A percentile compares a stretch with the other conserved stretches of the same genome.
Conservation (phyloP, 2,888 invertebrate genomes). For the Metalampra italica region DNA sequence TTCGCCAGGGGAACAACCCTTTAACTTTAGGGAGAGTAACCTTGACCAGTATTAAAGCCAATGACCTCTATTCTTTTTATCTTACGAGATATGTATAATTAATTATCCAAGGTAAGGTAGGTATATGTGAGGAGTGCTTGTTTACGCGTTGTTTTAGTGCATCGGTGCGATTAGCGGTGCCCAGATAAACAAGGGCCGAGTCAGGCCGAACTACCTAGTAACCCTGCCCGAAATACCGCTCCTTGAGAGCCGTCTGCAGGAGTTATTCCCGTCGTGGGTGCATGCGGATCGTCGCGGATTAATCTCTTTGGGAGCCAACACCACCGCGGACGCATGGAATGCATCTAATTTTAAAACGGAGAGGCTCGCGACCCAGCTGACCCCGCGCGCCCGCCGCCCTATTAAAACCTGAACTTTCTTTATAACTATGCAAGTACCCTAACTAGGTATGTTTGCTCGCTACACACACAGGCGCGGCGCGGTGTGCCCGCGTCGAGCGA, state of each 20-base stretch:
- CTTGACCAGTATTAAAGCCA: constrained; percentile 60
- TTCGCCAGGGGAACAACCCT: not conserved
- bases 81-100: not conserved
- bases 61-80: constrained; percentile 38
- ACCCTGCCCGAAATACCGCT: constrained; percentile 71
- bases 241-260: constrained; percentile 54
- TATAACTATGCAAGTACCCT: constrained; percentile 69
- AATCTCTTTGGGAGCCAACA: constrained; percentile 50
- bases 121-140: not conserved
- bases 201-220: constrained; percentile 57
- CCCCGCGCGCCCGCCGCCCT: constrained; percentile 68
- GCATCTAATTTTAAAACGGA: constrained; percentile 77
- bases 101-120: not conserved
- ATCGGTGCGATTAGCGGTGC: constrained; percentile 26
- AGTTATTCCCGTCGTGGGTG: constrained; percentile 60
- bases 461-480: constrained; percentile 66
- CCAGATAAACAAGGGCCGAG: constrained; percentile 40
- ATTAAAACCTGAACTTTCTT: constrained; percentile 78
- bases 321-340: constrained; percentile 68
- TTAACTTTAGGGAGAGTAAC: constrained; percentile 34
- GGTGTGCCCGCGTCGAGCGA: constrained; percentile 43
- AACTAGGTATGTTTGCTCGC: constrained; percentile 71
- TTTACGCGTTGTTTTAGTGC: not conserved
- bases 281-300: constrained; percentile 52
- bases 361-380: constrained; percentile 75